phyloP scores from a whole-genome alignment of 2,888 invertebrate species.

The Amphimallon solstitiale region DNA sequence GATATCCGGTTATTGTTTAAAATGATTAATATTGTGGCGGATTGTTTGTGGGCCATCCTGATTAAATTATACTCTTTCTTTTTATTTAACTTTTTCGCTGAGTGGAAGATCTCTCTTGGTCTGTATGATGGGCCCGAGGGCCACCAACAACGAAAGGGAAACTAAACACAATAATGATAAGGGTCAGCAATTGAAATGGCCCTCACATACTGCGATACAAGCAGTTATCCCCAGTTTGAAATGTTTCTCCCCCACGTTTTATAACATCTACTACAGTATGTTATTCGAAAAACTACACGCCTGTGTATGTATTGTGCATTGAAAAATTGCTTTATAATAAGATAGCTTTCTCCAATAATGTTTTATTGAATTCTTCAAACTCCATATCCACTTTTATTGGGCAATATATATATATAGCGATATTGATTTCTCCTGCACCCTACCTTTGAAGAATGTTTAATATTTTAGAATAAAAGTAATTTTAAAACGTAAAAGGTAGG shows the following conservation, averaged over 20 bases:
- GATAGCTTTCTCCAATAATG: constrained; percentile 24
- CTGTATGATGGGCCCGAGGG: constrained; percentile 38
- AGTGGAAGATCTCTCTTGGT: constrained; percentile 13
- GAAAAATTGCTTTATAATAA: constrained; percentile 35
- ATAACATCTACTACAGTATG: constrained; percentile 10
- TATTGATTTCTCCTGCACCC: neutral
- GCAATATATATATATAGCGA: neutral
- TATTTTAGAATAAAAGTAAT: too few relatives aligned
- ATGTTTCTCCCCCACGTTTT: constrained; percentile 11
- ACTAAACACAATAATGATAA: constrained; percentile 58
- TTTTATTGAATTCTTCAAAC: constrained; percentile 4
- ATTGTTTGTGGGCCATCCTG: constrained; percentile 4
- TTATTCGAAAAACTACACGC: too few relatives aligned
- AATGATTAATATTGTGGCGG: constrained; percentile 15
- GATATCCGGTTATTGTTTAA: constrained; percentile 20
- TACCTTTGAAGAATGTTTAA: too few relatives aligned
- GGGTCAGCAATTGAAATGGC: constrained; percentile 57
- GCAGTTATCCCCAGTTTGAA: constrained; percentile 48
- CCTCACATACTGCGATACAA: constrained; percentile 51
- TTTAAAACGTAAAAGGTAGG: too few relatives aligned
- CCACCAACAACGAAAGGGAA: constrained; percentile 45
- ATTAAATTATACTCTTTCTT: constrained; percentile 21
- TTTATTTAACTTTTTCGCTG: constrained; percentile 27
- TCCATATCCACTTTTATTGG: neutral
- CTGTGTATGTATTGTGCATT: constrained; percentile 9